Base-by-base conservation (phyloP, 2,888 invertebrate species). In the Bombyx huttoni region DNA sequence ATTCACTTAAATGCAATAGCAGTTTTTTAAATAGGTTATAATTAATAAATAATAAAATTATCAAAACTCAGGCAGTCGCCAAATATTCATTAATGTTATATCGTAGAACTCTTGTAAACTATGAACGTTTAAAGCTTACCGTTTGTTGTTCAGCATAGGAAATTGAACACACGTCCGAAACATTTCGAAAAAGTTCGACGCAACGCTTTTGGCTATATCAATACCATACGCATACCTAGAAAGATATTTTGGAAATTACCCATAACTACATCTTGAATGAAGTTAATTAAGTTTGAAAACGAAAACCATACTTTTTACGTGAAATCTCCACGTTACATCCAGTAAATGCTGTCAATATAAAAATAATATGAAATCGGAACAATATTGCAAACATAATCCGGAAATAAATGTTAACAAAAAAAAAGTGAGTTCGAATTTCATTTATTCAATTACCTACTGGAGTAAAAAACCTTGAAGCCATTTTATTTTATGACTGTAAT, bases 101-200 rank as follows among this genome's bases (percentile, higher is more conserved):
- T 24, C 1, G 24, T 24, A 24, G 3, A 24, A 24, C 2, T 24
- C 24, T 5, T 5, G 24, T 5, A 24, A 2, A 13, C 13, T 35
- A 51, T 13, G 47, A 48, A 24, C 24, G 24, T 24, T 5, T 24
- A 24, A 24, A 53, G 68, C 71, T 64, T 66, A 78, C 79, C 68
- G 66, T 64, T 68, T 61, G 49, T 68, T 62, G 49, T 68, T 62
- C 3, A 72, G 66, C 72, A 78, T 78, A 45, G 62, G 51, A 13
- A 70, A 57, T 0, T 6, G 0, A 6, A 60, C 3, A 55, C 79
- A 80, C 7, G 56, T 24, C 1, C 13, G 0, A 55, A 67, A 75
- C 60, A 74, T 58, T 0, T 3, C 8, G 9, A 14, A 55, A 56
- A 73, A 65, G 45, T 47, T 6, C 9, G 51, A 2, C 0, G 55